Evolutionary conservation across 2,113 vertebrate species (phyloP).

Genomic region (Pyxicephalus adspersus): DNA sequence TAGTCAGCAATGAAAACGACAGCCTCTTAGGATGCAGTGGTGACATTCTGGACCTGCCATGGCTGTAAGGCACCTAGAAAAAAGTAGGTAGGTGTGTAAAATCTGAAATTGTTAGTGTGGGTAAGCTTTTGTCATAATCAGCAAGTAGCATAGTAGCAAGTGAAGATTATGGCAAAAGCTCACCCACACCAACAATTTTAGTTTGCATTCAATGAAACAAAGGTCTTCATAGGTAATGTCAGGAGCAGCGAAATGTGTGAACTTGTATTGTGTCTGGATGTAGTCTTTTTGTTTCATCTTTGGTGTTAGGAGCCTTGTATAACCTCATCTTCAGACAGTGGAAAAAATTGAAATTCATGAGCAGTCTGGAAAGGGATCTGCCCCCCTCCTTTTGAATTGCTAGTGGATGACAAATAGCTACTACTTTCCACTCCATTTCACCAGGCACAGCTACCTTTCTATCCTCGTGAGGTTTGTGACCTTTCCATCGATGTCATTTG

Average conservation of each 20-base stretch:
- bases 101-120: too few species aligned
- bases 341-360: constrained; percentile 52
- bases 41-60: too few species aligned
- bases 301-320: constrained; percentile 34
- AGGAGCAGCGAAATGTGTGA: constrained; percentile 18
- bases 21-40: too few species aligned
- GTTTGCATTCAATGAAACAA: not conserved
- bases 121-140: too few species aligned
- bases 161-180: too few species aligned
- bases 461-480: constrained; percentile 78
- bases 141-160: too few species aligned
- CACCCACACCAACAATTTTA: too few species aligned
- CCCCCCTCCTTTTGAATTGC: constrained; percentile 70
- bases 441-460: constrained; percentile 70
- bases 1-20: too few species aligned
- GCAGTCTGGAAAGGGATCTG: constrained; percentile 55
- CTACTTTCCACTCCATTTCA: constrained; percentile 84
- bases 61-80: too few species aligned
- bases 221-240: not conserved
- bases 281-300: constrained; percentile 8
- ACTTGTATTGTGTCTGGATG: not conserved
- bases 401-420: constrained; percentile 79
- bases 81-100: too few species aligned
- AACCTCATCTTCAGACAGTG: constrained; percentile 46
- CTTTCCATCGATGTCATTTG: constrained; percentile 78